phyloP scores from a whole-genome alignment of 2,888 invertebrate genomes.

The Pantelozetes paolii region DNA sequence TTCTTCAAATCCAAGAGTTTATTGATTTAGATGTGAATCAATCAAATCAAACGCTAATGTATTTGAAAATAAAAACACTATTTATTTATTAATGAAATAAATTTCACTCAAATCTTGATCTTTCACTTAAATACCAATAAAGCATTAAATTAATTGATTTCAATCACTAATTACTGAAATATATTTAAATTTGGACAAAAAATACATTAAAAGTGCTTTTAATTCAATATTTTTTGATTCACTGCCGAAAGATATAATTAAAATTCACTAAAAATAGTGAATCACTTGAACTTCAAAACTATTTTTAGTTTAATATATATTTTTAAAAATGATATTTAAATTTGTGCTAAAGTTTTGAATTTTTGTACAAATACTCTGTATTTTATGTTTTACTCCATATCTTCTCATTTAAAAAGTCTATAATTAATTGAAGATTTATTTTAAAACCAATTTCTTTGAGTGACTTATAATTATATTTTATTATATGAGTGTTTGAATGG shows the following conservation, averaged over 20 bases:
- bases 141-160: constrained; percentile 4
- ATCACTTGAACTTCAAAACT: background rate
- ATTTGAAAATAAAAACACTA: background rate
- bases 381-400: background rate
- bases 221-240: background rate
- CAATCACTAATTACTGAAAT: constrained; percentile 1
- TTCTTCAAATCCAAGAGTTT: no score
- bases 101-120: background rate
- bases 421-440: constrained; percentile 25
- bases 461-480: background rate
- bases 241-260: constrained; percentile 1
- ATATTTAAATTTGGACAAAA: background rate
- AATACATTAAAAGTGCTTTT: background rate
- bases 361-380: background rate
- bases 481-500: background rate
- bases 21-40: background rate
- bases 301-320: background rate
- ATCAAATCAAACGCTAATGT: constrained; percentile 14
- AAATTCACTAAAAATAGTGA: background rate
- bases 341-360: constrained; percentile 4
- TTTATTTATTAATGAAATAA: constrained; percentile 6
- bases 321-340: background rate
- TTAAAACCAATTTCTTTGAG: background rate
- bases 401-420: background rate
- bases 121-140: background rate